Evolutionary conservation across 2,797 vertebrate genomes (phyloP).

Genomic region (Pagetopsis macropterus): DNA sequence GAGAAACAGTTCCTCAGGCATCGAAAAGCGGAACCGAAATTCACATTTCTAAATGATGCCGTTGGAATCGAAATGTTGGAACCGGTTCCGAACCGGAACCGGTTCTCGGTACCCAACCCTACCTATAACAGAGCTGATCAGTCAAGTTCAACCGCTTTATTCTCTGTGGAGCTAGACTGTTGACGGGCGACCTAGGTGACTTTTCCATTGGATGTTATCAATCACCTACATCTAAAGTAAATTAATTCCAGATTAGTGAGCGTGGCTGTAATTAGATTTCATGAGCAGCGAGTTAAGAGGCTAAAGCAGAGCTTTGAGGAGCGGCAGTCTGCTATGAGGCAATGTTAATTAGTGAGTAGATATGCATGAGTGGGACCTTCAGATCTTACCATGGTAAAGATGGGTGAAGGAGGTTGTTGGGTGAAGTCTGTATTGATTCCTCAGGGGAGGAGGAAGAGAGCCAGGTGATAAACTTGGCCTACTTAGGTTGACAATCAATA

Average conservation of each 20-base stretch:
- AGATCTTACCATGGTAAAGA: slow-evolving; percentile 74
- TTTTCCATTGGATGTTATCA: slow-evolving; percentile 72
- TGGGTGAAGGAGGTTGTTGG: slow-evolving; percentile 73
- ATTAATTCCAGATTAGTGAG: slow-evolving; percentile 80
- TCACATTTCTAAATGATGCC: no score
- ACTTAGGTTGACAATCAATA: slow-evolving; percentile 91
- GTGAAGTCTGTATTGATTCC: slow-evolving; percentile 91
- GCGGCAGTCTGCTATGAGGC: slow-evolving; percentile 37
- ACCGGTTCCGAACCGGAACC: no score
- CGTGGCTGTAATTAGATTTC: slow-evolving; percentile 77
- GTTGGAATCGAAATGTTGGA: no score
- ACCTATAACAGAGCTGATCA: slow-evolving; percentile 37
- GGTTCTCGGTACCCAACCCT: background rate
- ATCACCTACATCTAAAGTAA: slow-evolving; percentile 79
- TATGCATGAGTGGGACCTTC: slow-evolving; percentile 69
- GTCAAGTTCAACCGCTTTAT: slow-evolving; percentile 56
- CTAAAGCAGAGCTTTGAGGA: slow-evolving; percentile 57
- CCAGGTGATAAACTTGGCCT: slow-evolving; percentile 90
- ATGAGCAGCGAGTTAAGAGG: slow-evolving; percentile 63
- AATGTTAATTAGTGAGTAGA: slow-evolving; percentile 75
- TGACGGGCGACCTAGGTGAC: slow-evolving; percentile 68
- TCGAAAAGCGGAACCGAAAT: no score
- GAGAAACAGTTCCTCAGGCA: no score
- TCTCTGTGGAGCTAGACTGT: slow-evolving; percentile 56
- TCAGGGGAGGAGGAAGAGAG: slow-evolving; percentile 79